These are phyloP conservation scores for Zosterops borbonicus DNA, from an alignment of 2,113 vertebrate species.

Conservation along the genomic window DNA sequence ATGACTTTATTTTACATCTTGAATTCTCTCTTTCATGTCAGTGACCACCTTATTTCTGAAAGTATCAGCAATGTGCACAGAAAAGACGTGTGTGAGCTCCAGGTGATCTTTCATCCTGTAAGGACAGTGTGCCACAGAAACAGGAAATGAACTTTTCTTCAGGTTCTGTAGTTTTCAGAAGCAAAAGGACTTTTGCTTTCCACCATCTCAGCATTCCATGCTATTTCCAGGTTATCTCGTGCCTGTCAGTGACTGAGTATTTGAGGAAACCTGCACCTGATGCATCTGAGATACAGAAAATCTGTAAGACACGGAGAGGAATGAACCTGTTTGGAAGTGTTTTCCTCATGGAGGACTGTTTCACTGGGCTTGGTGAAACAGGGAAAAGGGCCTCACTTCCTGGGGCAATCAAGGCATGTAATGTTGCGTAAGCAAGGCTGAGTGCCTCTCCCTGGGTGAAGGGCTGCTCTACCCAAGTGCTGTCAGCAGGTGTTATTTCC, in stretches of 20 bases:
- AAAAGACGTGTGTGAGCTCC: background rate
- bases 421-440: conserved; percentile 23
- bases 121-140: background rate
- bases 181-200: background rate
- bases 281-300: rapidly evolving
- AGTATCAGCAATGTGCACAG: background rate
- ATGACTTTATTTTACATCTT: background rate
- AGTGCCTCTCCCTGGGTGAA: conserved; percentile 29
- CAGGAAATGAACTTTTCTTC: background rate
- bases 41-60: background rate
- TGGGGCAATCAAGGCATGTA: background rate
- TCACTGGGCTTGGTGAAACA: background rate
- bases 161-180: background rate
- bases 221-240: background rate
- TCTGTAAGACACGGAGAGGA: background rate
- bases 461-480: background rate
- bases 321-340: background rate
- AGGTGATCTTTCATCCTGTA: background rate
- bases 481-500: conserved; percentile 65
- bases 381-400: background rate
- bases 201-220: background rate
- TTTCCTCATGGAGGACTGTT: background rate
- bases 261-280: background rate
- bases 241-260: background rate
- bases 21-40: background rate